Percentiles rank a stretch among this genome's conserved stretches.
These are phyloP conservation scores for Dryocosmus kuriphilus DNA, from an alignment of 2,888 invertebrate genomes.

Conservation along the genomic window DNA sequence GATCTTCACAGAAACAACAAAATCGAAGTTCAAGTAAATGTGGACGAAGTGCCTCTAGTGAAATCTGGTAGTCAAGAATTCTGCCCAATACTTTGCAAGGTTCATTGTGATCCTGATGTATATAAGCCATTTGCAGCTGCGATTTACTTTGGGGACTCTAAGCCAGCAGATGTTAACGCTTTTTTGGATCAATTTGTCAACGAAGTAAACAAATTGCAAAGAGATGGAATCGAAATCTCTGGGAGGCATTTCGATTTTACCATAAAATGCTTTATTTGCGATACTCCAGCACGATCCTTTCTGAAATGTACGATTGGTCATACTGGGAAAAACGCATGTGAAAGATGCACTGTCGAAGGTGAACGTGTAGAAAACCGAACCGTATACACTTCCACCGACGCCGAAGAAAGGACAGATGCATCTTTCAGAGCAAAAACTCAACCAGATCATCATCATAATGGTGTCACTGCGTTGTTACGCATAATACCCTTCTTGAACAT, in stretches of 20 bases:
- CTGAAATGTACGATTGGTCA: neutral
- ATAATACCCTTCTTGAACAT: too few relatives aligned
- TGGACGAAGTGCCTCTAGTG: too few relatives aligned
- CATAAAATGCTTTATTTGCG: slow-evolving; percentile 45
- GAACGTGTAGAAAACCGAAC: too few relatives aligned
- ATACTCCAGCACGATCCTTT: neutral
- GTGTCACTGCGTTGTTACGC: too few relatives aligned
- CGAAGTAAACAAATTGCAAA: neutral
- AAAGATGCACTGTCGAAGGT: neutral
- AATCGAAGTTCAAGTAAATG: too few relatives aligned
- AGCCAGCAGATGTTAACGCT: neutral
- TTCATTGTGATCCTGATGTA: neutral
- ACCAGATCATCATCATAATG: too few relatives aligned
- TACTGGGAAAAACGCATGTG: neutral
- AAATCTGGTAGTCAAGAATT: too few relatives aligned
- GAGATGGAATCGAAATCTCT: neutral
- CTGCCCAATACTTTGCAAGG: too few relatives aligned
- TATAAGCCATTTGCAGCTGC: neutral
- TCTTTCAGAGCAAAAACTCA: too few relatives aligned
- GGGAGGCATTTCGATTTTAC: neutral
- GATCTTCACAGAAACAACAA: too few relatives aligned
- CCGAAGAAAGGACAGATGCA: too few relatives aligned
- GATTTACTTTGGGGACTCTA: neutral
- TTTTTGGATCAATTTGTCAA: neutral
- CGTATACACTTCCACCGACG: neutral